Base-by-base conservation (phyloP, 1,140 invertebrate species). In the Agrypnia vestita region DNA sequence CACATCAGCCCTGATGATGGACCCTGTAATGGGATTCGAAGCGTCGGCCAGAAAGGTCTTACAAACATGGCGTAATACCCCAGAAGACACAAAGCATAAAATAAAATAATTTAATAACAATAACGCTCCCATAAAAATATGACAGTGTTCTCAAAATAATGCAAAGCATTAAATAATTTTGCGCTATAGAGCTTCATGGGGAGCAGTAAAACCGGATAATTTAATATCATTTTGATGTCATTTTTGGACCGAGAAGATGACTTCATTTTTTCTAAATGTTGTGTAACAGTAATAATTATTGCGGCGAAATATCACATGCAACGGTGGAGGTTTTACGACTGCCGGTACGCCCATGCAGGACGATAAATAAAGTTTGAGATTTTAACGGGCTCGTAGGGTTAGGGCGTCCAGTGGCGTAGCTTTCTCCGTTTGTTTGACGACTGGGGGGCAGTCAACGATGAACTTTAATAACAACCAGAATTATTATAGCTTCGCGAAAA, bases 291-390 rank as follows among this genome's bases (percentile, higher is more conserved):
- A 59, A 21, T 59, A 15, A 59, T 59, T 59, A 21, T 59, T 11
- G 17, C 21, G 1, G 55, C 12, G 11, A 12, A 59, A 59, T 59
- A 19, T 59, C 21, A 59, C 17, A 59, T 21, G 55, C 15, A 59
- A 59, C 12, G 55, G 15, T 19, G 21, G 55, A 17, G 55, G 55
- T 59, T 59, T 59, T 59, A 59, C 12, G 55, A 59, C 55, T 59
- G 25, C 55, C 15, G 55, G 15, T 59, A 19, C 55, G 55, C 55
- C 55, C 55, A 59, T 59, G 55, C 10, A 59, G 21, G 21, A 21
- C 55, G 55, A 59, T 59, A 19, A 59, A 59, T 59, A 59, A 59
- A 59, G 55, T 59, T 59, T 10, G 15, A 21, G 17, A 59, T 59
- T 59, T 59, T 21, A 19, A 59, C 55, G 11, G 55, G 15, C 17